These are phyloP conservation scores for Protodeltote pygarga DNA, from an alignment of 2,888 invertebrate species.

Conservation along the genomic window DNA sequence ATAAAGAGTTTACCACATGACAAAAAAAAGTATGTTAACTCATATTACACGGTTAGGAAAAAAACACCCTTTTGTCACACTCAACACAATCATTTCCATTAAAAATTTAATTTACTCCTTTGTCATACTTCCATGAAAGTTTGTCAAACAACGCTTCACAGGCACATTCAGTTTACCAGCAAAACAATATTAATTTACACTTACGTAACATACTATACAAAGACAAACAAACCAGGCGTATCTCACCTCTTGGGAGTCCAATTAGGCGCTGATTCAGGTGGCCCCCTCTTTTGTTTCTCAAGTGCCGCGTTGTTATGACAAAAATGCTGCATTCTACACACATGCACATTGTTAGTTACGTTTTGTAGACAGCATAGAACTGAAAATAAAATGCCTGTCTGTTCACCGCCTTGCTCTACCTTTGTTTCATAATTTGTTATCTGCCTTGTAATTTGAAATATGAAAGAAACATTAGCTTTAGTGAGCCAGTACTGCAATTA, in stretches of 20 bases:
- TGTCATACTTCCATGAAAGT: too few relatives aligned
- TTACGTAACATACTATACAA: constrained; percentile 23
- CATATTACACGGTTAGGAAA: too few relatives aligned
- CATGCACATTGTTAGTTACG: constrained; percentile 37
- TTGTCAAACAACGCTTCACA: not conserved
- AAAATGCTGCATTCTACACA: constrained; percentile 40
- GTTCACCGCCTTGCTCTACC: constrained; percentile 9
- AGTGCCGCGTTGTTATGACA: constrained; percentile 48
- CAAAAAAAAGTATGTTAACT: too few relatives aligned
- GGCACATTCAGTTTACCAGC: not conserved
- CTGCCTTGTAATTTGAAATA: constrained; percentile 10
- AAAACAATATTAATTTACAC: constrained; percentile 36
- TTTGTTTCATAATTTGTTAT: constrained; percentile 23
- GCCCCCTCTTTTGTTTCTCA: constrained; percentile 44
- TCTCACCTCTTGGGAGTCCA: constrained; percentile 45
- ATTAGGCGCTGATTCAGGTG: constrained; percentile 48
- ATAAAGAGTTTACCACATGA: too few relatives aligned
- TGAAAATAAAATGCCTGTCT: constrained; percentile 32
- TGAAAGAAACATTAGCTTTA: constrained; percentile 9
- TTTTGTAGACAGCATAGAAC: constrained; percentile 34
- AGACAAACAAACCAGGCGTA: constrained; percentile 25
- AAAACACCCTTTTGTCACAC: too few relatives aligned
- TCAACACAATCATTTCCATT: too few relatives aligned
- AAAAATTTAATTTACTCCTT: too few relatives aligned
- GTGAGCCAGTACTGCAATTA: not conserved